Base-by-base conservation (phyloP, 2,797 vertebrate genomes). In the Acanthurus leucopareius region DNA sequence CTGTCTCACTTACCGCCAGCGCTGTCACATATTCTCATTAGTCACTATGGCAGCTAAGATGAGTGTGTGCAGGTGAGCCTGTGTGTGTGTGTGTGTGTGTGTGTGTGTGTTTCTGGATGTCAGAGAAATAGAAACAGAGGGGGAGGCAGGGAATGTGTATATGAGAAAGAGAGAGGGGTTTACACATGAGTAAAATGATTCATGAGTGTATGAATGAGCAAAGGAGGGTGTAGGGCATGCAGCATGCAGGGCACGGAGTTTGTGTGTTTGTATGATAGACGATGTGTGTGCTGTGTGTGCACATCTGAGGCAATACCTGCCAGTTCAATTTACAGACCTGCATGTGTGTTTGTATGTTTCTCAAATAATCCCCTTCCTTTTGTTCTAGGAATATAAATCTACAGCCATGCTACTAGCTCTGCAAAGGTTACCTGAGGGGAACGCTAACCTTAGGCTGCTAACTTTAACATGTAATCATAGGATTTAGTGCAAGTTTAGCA, bases 21-120 rank as follows among this genome's bases (percentile, higher is more conserved):
- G 7, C 82, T 89, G 86, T 91, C 89, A 89, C 86, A 88, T 66
- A 75, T 83, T 82, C 83, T 89, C 90, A 93, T 93, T 93, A 92
- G 88, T 92, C 88, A 89, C 80, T 22, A 22, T 84, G 85, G 87
- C 84, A 86, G 86, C 73, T 73, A 20, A 66, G 77, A 65, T 47
- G 49, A 68, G 61, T 35, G 32, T 35, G 32, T 35, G 32, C 32
- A 35, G 32, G 32, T 35, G 32, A 35, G 32, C 32, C 32, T 44
- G 64, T 64, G 84, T 61, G 38, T 66, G 54, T 57, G 57, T 20
- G 42, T 75, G 63, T 20, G 42, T 75, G 63, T 42, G 49, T 60
- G 35, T 67, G 59, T 47, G 32, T 60, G 53, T 63, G 52, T 71
- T 83, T 77, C 62, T n/a, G 62, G 47, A 40, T 32, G 58, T 38